Evolutionary conservation across 2,888 invertebrate species (phyloP), one percentile per base, ranked within the genome.

Genomic region (Philhelius pedissequus): DNA sequence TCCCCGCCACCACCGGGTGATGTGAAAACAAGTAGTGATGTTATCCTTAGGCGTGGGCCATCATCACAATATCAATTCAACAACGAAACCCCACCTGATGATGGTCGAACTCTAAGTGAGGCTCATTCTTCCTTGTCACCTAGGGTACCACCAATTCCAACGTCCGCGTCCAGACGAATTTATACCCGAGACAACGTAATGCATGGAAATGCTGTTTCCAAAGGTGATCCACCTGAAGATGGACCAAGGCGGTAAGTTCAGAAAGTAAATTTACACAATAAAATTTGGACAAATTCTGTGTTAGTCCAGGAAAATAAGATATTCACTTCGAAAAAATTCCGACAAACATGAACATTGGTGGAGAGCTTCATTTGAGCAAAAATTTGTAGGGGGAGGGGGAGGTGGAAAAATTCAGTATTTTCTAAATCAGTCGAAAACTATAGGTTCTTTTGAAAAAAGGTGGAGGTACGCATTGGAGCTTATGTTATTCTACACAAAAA

Each of bases 131-230:
- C 56, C 7, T 1, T n/a, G 38, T 30, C 66, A 35, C 43, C 74
- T 22, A 58, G 50, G 38, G 40, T 50, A 18, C 82, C 75, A 45
- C 77, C 69, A 15, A 50, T 80, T n/a, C 76, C 71, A 9, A 58
- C 80, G 22, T 54, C 86, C 2, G 56, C 80, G 22, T 54, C 86
- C 2, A 76, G 86, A 35, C 77, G 87, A 5, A 66, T 95, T 69
- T 96, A 95, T 93, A 95, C 95, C 1, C 92, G 96, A 18, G 96
- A 96, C 89, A 94, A 96, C 89, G 96, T 94, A 91, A 92, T 96
- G 56, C 96, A 96, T 90, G 94, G 94, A 87, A 94, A 94, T 38
- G 94, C 95, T 9, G 95, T 94, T 38, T 95, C 94, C 58, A 95
- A 94, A 50, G 94, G 94, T 1, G 94, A 94, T n/a, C 76, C 86